Evolutionary conservation across 2,888 invertebrate species (phyloP).

Genomic region (Vesta saturnalis): DNA sequence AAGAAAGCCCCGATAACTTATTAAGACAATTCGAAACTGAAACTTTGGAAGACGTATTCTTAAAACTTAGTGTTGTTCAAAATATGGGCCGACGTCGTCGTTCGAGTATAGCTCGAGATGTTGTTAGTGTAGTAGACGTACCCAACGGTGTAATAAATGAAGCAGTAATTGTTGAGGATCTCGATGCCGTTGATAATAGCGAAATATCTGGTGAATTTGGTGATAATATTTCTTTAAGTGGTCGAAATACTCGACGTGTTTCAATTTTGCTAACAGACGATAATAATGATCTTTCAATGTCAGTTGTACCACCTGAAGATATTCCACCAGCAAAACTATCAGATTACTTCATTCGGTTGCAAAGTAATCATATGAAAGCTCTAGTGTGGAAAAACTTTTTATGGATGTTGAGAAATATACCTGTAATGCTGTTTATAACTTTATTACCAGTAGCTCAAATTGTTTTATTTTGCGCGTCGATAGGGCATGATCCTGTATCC

Average conservation of each 20-base stretch:
- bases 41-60: slow-evolving; percentile 82
- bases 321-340: slow-evolving; percentile 63
- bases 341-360: slow-evolving; percentile 59
- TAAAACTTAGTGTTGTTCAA: slow-evolving; percentile 82
- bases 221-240: slow-evolving; percentile 83
- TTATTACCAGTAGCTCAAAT: slow-evolving; percentile 88
- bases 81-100: slow-evolving; percentile 83
- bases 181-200: slow-evolving; percentile 74
- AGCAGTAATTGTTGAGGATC: slow-evolving; percentile 72
- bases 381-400: slow-evolving; percentile 89
- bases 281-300: slow-evolving; percentile 53
- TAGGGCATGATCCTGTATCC: slow-evolving; percentile 86
- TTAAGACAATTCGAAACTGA: slow-evolving; percentile 77
- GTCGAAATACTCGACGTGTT: slow-evolving; percentile 66
- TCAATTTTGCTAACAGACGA: slow-evolving; percentile 16
- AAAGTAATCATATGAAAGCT: slow-evolving; percentile 70
- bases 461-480: slow-evolving; percentile 86
- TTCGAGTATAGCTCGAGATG: slow-evolving; percentile 82
- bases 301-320: slow-evolving; percentile 76
- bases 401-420: slow-evolving; percentile 86
- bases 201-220: slow-evolving; percentile 91
- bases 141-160: slow-evolving; percentile 73
- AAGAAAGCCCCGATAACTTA: slow-evolving; percentile 79
- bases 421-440: slow-evolving; percentile 85
- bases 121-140: slow-evolving; percentile 73